These are phyloP conservation scores for Platalea minor DNA, from an alignment of 2,797 vertebrate genomes.

Conservation along the genomic window DNA sequence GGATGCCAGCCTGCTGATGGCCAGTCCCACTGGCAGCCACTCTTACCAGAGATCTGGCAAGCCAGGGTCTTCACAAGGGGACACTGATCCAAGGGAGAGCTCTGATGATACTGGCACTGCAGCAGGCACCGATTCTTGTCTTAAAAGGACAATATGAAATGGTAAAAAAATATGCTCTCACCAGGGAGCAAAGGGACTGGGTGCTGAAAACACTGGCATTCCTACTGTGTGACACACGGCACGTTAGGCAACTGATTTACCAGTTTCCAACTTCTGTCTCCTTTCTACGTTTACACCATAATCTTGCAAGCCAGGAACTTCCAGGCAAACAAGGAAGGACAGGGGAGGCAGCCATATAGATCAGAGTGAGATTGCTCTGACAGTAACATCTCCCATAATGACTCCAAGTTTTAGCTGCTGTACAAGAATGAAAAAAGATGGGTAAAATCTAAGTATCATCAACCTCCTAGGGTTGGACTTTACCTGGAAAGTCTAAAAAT, in stretches of 20 bases:
- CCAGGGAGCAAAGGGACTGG: not conserved
- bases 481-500: not conserved
- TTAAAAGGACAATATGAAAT: not conserved
- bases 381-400: not conserved
- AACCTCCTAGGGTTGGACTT: not conserved
- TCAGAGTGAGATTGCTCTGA: not conserved
- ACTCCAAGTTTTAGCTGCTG: not conserved
- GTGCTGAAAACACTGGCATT: conserved; percentile 11
- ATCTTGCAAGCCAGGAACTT: conserved; percentile 64
- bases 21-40: not conserved
- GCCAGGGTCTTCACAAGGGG: not conserved
- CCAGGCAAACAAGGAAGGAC: not conserved
- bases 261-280: conserved; percentile 15
- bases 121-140: not conserved
- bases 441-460: not conserved
- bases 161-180: not conserved
- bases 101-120: not conserved
- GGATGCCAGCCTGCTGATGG: not conserved
- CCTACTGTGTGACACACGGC: conserved; percentile 10
- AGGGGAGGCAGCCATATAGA: not conserved
- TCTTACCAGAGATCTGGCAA: not conserved
- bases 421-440: not conserved
- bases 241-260: not conserved
- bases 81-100: not conserved
- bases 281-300: conserved; percentile 10